Conservation (phyloP, 2,797 vertebrate species). For the Onychomys torridus region DNA sequence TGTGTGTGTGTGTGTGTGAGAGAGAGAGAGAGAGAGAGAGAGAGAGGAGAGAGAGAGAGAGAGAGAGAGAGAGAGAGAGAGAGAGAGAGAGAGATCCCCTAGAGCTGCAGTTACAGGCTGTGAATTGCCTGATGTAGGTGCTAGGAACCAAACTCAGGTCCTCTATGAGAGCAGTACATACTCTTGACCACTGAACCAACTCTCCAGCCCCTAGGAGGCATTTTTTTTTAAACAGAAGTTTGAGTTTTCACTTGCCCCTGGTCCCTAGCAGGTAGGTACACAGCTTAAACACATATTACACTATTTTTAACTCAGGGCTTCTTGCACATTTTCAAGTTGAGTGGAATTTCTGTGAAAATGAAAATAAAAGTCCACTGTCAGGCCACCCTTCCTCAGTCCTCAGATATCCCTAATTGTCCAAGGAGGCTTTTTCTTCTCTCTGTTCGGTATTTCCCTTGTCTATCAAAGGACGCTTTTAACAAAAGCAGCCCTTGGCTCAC, state of each 20-base stretch:
- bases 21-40: too few species aligned
- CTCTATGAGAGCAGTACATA: neutral
- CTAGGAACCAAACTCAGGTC: neutral
- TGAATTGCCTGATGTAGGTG: neutral
- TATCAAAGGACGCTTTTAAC: neutral
- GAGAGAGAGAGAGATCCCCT: too few species aligned
- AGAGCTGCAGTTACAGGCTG: neutral
- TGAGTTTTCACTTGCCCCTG: neutral
- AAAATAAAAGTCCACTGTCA: neutral
- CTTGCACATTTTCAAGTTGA: neutral
- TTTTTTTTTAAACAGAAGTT: neutral
- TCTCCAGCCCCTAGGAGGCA: too few species aligned
- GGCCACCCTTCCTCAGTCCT: neutral
- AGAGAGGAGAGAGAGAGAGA: too few species aligned
- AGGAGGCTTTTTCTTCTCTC: neutral
- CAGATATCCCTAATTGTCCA: neutral
- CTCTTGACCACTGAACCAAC: neutral
- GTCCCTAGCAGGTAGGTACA: neutral
- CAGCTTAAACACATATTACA: neutral
- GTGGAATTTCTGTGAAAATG: neutral
- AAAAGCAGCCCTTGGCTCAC: constrained; percentile 14
- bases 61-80: too few species aligned
- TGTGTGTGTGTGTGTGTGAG: neutral
- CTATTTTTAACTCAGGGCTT: neutral
- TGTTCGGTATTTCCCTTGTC: neutral